These are phyloP conservation scores for Alosa sapidissima DNA, from an alignment of 2,797 vertebrate species.

Conservation along the genomic window DNA sequence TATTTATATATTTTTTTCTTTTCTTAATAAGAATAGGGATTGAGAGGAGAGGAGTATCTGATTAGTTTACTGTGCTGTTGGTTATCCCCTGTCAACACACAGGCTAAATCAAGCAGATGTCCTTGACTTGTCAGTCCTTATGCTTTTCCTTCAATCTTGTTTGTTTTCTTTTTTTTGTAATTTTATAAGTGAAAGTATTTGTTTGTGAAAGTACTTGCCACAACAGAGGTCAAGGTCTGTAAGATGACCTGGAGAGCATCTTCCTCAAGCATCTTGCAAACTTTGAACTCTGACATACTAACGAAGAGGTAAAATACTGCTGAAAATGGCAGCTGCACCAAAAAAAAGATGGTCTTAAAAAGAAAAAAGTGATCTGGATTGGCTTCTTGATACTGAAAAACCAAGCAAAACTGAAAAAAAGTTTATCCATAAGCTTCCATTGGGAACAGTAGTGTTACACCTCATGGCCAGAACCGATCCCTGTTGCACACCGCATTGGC, in stretches of 20 bases:
- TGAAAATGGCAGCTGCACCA: conserved; percentile 93
- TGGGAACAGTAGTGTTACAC: conserved; percentile 92
- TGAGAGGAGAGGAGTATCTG: conserved; percentile 90
- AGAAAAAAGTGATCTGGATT: conserved; percentile 45
- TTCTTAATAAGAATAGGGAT: conserved; percentile 84
- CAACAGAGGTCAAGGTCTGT: conserved; percentile 86
- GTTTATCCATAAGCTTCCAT: conserved; percentile 84
- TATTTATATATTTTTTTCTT: conserved; percentile 65
- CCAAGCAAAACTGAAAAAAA: conserved; percentile 58
- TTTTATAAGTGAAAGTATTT: conserved; percentile 68
- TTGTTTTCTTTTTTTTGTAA: conserved; percentile 50
- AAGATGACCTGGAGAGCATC: conserved; percentile 84
- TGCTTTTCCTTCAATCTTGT: conserved; percentile 80
- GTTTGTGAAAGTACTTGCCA: conserved; percentile 73
- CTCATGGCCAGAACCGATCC: conserved; percentile 69
- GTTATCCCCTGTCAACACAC: conserved; percentile 76
- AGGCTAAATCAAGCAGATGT: conserved; percentile 87
- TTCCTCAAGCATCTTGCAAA: conserved; percentile 92
- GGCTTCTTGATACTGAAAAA: conserved; percentile 31
- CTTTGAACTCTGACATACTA: conserved; percentile 95
- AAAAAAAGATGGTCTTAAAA: conserved; percentile 65
- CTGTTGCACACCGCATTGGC: conserved; percentile 44
- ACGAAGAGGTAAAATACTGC: conserved; percentile 94
- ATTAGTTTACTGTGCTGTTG: conserved; percentile 89
- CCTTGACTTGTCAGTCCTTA: conserved; percentile 90